Conservation (phyloP, 2,797 vertebrate genomes). For the Decapterus maruadsi region DNA sequence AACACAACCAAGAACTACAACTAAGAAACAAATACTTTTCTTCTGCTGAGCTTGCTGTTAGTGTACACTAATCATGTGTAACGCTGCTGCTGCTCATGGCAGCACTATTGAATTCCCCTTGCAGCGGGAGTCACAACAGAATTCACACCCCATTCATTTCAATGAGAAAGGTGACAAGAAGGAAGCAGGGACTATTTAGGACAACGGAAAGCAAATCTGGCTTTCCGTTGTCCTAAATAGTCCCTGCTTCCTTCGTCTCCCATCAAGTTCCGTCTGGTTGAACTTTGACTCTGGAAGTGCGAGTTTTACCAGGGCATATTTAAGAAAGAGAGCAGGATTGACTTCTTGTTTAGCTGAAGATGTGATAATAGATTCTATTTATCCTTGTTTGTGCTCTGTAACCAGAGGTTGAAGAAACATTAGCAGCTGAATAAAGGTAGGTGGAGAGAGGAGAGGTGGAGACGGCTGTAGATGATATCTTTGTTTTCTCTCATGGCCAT, state of each 20-base stretch:
- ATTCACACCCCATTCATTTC: constrained; percentile 38
- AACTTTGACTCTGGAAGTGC: constrained; percentile 21
- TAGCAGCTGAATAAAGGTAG: neutral
- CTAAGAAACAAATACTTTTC: constrained; percentile 1
- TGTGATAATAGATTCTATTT: constrained; percentile 11
- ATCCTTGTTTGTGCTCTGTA: constrained; percentile 14
- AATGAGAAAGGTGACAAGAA: constrained; percentile 24
- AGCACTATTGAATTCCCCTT: constrained; percentile 45
- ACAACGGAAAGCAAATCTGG: too few relatives aligned
- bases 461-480: neutral
- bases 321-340: constrained; percentile 12
- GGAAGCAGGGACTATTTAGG: too few relatives aligned
- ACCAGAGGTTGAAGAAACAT: neutral
- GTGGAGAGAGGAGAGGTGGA: too few relatives aligned
- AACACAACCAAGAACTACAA: too few relatives aligned
- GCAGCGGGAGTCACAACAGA: constrained; percentile 2
- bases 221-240: constrained; percentile 1
- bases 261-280: constrained; percentile 15
- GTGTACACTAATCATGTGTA: constrained; percentile 21
- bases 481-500: neutral
- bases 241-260: constrained; percentile 17
- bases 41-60: constrained; percentile 30
- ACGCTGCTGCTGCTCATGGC: constrained; percentile 22
- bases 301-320: neutral
- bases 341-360: constrained; percentile 11